These are phyloP conservation scores for Ceratina calcarata DNA, from an alignment of 1,140 invertebrate genomes.

Conservation along the genomic window DNA sequence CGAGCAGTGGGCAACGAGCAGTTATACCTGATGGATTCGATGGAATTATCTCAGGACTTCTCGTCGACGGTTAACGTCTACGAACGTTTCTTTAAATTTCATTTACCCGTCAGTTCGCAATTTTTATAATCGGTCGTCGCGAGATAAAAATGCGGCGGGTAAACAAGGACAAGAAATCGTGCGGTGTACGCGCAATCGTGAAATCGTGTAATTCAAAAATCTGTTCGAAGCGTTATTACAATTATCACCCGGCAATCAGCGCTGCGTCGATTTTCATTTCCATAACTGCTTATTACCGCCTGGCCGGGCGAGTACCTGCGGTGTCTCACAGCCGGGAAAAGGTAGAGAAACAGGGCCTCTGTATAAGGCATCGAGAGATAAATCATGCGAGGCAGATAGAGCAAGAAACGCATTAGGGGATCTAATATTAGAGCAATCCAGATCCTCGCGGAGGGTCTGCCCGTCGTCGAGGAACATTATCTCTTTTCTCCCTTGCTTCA, in stretches of 20 bases:
- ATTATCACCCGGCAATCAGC: background rate
- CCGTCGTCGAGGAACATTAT: conserved; percentile 47
- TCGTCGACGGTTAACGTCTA: no score
- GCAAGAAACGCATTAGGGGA: conserved; percentile 47
- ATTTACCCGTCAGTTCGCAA: no score
- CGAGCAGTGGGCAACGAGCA: background rate
- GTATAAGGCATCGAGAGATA: conserved; percentile 16
- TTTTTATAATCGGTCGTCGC: no score
- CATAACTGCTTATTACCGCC: background rate
- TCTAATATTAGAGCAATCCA: conserved; percentile 63
- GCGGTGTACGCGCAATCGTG: no score
- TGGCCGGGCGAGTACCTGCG: background rate
- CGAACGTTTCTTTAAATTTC: no score
- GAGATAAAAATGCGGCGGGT: no score
- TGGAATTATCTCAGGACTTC: background rate
- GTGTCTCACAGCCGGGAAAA: no score
- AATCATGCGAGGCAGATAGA: conserved; percentile 43
- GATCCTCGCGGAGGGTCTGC: conserved; percentile 48
- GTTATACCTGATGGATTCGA: background rate
- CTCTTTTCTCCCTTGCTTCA: conserved; percentile 50
- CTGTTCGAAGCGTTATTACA: background rate
- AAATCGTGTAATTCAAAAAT: background rate
- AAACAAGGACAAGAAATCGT: no score
- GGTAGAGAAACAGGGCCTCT: background rate
- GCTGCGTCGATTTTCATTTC: background rate